A percentile compares a stretch with the other conserved stretches of the same genome.
Conservation (phyloP, 2,797 vertebrate species). For the Malurus splendens region DNA sequence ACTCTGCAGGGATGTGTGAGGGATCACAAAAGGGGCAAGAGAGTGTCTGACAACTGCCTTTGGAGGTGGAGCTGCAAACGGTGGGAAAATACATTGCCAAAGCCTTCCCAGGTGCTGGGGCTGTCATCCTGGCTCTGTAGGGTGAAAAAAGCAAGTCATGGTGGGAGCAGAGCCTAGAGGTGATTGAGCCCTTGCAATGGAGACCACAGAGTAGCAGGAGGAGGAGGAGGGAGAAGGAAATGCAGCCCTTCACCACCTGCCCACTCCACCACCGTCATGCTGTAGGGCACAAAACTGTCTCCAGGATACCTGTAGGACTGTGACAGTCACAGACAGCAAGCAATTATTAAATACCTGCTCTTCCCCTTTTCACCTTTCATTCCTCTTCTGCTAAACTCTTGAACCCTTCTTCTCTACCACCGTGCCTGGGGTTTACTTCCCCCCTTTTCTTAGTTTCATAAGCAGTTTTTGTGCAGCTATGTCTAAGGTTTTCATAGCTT, state of each 20-base stretch:
- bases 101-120: not conserved
- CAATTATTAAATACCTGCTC: not conserved
- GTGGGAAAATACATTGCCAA: not conserved
- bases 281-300: fast-evolving
- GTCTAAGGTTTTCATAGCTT: not conserved
- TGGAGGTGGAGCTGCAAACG: not conserved
- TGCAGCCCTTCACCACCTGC: not conserved
- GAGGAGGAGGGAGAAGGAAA: not conserved
- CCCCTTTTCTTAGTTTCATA: not conserved
- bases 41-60: not conserved
- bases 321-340: fast-evolving
- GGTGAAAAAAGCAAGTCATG: not conserved
- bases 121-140: not conserved
- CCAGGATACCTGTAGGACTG: not conserved
- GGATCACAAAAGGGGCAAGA: not conserved
- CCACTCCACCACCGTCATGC: fast-evolving
- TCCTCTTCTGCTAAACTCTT: not conserved
- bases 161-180: not conserved
- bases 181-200: not conserved
- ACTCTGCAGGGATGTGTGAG: not conserved
- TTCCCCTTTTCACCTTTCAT: not conserved
- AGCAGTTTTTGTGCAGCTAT: not conserved
- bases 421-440: not conserved
- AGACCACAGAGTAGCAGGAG: not conserved
- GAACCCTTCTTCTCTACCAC: not conserved